These are phyloP conservation scores for Mesopsocus fuscifrons DNA, from an alignment of 2,888 invertebrate species.

Conservation along the genomic window DNA sequence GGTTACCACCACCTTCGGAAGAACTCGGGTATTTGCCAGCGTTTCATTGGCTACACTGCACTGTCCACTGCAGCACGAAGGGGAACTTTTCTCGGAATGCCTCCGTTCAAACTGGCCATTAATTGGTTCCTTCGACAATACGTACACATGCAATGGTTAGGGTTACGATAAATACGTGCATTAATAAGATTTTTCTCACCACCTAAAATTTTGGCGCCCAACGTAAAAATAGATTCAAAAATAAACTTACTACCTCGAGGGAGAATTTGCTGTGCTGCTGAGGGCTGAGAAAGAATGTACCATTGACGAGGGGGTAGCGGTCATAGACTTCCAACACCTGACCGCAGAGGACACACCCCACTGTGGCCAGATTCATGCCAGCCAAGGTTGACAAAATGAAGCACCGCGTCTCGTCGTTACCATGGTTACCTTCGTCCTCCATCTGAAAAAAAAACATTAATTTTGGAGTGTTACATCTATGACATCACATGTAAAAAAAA, in stretches of 20 bases:
- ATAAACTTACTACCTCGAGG: slow-evolving; percentile 56
- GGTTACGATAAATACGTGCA: too few species aligned
- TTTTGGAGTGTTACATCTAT: slow-evolving; percentile 13
- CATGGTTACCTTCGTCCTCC: slow-evolving; percentile 96
- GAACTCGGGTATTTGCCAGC: too few species aligned
- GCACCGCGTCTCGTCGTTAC: slow-evolving; percentile 92
- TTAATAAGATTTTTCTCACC: too few species aligned
- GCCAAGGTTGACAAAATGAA: slow-evolving; percentile 91
- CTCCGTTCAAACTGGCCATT: too few species aligned
- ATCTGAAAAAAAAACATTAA: slow-evolving; percentile 51
- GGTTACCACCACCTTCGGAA: too few species aligned
- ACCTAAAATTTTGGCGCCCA: too few species aligned
- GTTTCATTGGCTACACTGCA: too few species aligned
- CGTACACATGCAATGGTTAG: too few species aligned
- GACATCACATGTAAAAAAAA: background rate
- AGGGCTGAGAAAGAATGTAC: slow-evolving; percentile 94
- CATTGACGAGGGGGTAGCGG: slow-evolving; percentile 92
- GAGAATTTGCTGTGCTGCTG: slow-evolving; percentile 73
- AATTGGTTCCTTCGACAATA: too few species aligned
- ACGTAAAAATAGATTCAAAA: too few species aligned
- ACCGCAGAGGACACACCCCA: slow-evolving; percentile 74
- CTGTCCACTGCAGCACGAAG: too few species aligned
- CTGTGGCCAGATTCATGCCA: slow-evolving; percentile 70
- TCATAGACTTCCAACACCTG: slow-evolving; percentile 85
- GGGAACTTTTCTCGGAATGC: too few species aligned